phyloP scores from a whole-genome alignment of 2,888 invertebrate genomes.

The Drosophila monieri region DNA sequence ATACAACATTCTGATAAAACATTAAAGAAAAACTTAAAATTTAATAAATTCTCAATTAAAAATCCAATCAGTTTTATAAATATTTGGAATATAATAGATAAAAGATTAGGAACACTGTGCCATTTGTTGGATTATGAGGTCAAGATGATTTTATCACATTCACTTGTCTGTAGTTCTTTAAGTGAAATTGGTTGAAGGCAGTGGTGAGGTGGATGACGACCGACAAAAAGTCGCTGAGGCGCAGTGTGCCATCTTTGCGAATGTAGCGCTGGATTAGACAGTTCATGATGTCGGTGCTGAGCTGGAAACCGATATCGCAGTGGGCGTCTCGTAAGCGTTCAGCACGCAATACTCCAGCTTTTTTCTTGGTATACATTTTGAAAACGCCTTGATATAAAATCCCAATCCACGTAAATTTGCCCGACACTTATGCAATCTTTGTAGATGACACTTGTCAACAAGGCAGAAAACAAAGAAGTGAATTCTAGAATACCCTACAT shows the following conservation, averaged over 20 bases:
- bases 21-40: background rate
- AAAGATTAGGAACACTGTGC: background rate
- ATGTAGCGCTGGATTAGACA: slow-evolving; percentile 93
- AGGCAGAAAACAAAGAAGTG: too few species aligned
- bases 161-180: slow-evolving; percentile 91
- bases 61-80: background rate
- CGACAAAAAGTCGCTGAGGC: slow-evolving; percentile 96
- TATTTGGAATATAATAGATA: background rate
- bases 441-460: too few species aligned
- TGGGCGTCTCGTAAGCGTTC: slow-evolving; percentile 93
- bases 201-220: slow-evolving; percentile 94
- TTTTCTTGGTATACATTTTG: slow-evolving; percentile 94
- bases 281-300: slow-evolving; percentile 93
- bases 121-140: slow-evolving; percentile 71
- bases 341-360: slow-evolving; percentile 94
- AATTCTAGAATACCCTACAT: too few species aligned
- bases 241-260: slow-evolving; percentile 95
- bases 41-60: too few species aligned
- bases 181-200: slow-evolving; percentile 92
- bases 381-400: slow-evolving; percentile 95
- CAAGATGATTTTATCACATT: slow-evolving; percentile 86
- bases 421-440: too few species aligned
- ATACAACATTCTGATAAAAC: background rate
- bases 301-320: slow-evolving; percentile 93
- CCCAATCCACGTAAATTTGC: too few species aligned